Percentiles rank a stretch among this genome's conserved stretches.
These are phyloP conservation scores for Vulpes vulpes DNA, from an alignment of 2,113 vertebrate species.

Conservation along the genomic window DNA sequence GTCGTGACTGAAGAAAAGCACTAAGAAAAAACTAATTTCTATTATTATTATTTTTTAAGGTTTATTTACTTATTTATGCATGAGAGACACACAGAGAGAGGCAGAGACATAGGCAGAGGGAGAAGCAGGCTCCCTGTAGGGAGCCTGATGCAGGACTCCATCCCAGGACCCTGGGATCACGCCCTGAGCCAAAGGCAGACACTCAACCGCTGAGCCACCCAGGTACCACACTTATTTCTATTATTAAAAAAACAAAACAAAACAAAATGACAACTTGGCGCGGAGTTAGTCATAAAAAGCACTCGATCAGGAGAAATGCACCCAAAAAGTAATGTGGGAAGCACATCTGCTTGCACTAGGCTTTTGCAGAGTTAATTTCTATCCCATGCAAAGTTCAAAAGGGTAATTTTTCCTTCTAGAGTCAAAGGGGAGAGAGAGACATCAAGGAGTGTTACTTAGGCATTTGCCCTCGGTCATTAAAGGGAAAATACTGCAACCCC, in stretches of 20 bases:
- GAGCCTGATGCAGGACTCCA: neutral
- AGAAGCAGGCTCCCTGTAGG: neutral
- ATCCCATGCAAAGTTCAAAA: conserved; percentile 19
- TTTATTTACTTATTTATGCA: too few species aligned
- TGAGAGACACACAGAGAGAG: too few species aligned
- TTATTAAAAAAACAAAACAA: neutral
- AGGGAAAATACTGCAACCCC: neutral
- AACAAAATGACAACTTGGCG: neutral
- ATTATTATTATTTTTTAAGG: too few species aligned
- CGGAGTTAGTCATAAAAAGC: neutral
- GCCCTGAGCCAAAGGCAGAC: too few species aligned
- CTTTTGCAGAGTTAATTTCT: neutral
- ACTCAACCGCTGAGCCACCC: too few species aligned
- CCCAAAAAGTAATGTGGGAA: neutral
- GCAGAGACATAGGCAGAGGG: too few species aligned
- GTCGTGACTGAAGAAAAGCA: neutral
- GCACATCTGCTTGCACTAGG: neutral
- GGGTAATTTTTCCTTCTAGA: conserved; percentile 22
- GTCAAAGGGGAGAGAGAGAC: neutral
- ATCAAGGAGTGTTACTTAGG: neutral
- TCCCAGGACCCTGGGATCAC: too few species aligned
- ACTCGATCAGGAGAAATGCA: neutral
- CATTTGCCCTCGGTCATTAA: neutral
- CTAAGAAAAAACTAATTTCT: neutral
- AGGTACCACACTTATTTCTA: neutral